phyloP scores from a whole-genome alignment of 1,140 invertebrate species.

The Drosophila orosa region DNA sequence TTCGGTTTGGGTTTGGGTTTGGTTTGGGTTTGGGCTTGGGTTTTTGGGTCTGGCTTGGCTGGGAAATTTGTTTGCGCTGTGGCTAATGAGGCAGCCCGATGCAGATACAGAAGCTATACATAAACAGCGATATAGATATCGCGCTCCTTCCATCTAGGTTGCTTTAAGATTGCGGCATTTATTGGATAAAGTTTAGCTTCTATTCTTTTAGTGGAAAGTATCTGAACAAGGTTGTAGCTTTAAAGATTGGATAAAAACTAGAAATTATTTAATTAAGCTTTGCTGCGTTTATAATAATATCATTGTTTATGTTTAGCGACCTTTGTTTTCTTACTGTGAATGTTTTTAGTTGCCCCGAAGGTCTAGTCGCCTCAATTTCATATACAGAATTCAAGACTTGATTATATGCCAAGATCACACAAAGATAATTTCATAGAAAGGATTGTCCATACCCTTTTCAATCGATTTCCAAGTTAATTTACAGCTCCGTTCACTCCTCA shows the following conservation, averaged over 20 bases:
- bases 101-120: conserved; percentile 59
- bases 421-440: neutral
- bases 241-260: no score
- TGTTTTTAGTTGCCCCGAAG: no score
- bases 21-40: conserved; percentile 22
- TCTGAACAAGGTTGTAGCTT: neutral
- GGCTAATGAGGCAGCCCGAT: conserved; percentile 74
- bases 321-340: no score
- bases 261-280: no score
- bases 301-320: neutral
- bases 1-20: conserved; percentile 15
- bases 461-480: no score
- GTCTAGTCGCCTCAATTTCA: neutral
- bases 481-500: no score
- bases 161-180: conserved; percentile 5
- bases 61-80: conserved; percentile 70
- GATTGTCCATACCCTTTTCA: no score
- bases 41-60: conserved; percentile 46
- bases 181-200: neutral
- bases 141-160: neutral
- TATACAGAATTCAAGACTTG: no score
- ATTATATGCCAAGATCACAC: neutral
- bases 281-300: no score
- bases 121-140: conserved; percentile 14
- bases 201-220: neutral